These are phyloP conservation scores for Yponomeuta sedellus DNA, from an alignment of 2,888 invertebrate genomes.

Conservation along the genomic window DNA sequence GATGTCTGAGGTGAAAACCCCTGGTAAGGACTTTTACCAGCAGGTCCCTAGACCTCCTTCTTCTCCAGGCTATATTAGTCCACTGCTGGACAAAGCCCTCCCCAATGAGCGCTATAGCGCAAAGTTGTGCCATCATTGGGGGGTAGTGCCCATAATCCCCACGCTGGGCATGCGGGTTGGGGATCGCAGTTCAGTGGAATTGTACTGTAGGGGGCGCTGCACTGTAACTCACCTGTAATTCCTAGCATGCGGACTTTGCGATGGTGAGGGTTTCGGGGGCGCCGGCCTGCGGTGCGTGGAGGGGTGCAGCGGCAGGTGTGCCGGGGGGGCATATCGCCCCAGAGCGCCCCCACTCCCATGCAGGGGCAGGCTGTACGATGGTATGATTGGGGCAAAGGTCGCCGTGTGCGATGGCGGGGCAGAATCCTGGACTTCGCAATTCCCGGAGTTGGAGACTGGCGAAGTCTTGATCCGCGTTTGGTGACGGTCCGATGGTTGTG, in stretches of 20 bases:
- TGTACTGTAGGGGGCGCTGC: too few species aligned
- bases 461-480: constrained; percentile 66
- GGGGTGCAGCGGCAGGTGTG: constrained; percentile 77
- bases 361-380: constrained; percentile 57
- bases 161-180: too few species aligned
- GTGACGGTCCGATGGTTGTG: constrained; percentile 59
- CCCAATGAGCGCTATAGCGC: too few species aligned
- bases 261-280: constrained; percentile 70
- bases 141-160: too few species aligned
- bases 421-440: constrained; percentile 77
- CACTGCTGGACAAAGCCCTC: too few species aligned
- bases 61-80: too few species aligned
- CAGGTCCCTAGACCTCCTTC: too few species aligned
- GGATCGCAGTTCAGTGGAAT: too few species aligned
- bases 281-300: constrained; percentile 64
- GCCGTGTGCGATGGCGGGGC: constrained; percentile 57
- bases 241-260: constrained; percentile 71
- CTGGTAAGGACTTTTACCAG: too few species aligned
- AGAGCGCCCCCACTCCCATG: constrained; percentile 59
- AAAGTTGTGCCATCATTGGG: too few species aligned
- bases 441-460: constrained; percentile 63
- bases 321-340: constrained; percentile 67
- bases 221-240: constrained; percentile 64
- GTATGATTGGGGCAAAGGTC: constrained; percentile 64
- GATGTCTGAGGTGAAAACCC: too few species aligned